Percentiles rank a stretch among this genome's conserved stretches.
phyloP scores from a whole-genome alignment of 1,140 invertebrate genomes.

The Aphaenogaster floridana region DNA sequence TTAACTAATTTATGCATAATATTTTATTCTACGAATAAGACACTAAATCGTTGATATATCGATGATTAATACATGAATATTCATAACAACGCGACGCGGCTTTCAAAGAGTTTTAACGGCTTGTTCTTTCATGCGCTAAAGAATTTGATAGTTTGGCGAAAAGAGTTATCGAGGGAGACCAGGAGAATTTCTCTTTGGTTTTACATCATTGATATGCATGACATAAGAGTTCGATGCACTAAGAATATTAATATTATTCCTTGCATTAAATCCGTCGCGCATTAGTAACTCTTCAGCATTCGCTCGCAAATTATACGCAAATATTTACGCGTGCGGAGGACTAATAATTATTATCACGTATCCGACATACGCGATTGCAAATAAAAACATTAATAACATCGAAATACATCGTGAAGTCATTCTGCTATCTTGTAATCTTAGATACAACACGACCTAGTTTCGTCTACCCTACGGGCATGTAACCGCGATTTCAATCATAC shows the following conservation, averaged over 20 bases:
- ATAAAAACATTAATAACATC: slow-evolving; percentile 28
- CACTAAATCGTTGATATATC: background rate
- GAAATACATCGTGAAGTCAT: slow-evolving; percentile 13
- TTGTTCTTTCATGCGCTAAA: slow-evolving; percentile 10
- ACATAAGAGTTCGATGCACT: slow-evolving; percentile 31
- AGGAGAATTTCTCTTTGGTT: slow-evolving; percentile 19
- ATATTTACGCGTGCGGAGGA: background rate
- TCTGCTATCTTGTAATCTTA: slow-evolving; percentile 58
- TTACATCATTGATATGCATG: slow-evolving; percentile 52
- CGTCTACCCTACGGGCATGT: slow-evolving; percentile 35
- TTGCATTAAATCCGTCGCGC: background rate
- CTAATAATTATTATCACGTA: slow-evolving; percentile 9
- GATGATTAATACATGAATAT: slow-evolving; percentile 36
- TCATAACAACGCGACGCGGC: slow-evolving; percentile 1
- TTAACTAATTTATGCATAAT: slow-evolving; percentile 27
- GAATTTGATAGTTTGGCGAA: slow-evolving; percentile 26
- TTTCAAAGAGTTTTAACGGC: background rate
- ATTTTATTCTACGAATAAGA: too few relatives aligned
- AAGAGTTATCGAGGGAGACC: background rate
- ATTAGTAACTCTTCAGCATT: background rate
- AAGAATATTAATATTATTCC: slow-evolving; percentile 47
- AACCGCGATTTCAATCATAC: slow-evolving; percentile 49
- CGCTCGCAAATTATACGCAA: slow-evolving; percentile 22
- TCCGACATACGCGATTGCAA: background rate
- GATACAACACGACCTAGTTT: slow-evolving; percentile 52